Conservation (phyloP, 2,888 invertebrate genomes). For the Lysandra coridon region DNA sequence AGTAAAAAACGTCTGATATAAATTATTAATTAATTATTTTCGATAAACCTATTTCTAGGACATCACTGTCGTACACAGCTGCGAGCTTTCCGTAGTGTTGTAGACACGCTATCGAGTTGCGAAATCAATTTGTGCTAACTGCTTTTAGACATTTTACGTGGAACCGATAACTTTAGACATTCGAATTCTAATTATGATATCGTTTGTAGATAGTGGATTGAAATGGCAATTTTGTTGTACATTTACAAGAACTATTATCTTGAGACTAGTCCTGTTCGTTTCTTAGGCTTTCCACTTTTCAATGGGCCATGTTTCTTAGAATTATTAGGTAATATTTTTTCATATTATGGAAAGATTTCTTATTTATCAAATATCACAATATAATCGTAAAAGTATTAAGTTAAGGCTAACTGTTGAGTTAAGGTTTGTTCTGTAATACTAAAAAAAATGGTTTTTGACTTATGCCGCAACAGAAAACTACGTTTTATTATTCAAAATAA, state of each 20-base stretch:
- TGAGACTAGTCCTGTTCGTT: neutral
- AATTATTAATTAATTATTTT: neutral
- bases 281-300: too few relatives aligned
- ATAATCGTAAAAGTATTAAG: too few relatives aligned
- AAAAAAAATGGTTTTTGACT: too few relatives aligned
- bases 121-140: conserved; percentile 29
- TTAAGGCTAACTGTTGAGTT: too few relatives aligned
- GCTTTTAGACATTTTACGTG: conserved; percentile 25
- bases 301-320: too few relatives aligned
- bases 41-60: neutral
- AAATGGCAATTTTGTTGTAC: conserved; percentile 6
- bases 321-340: too few relatives aligned
- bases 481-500: too few relatives aligned
- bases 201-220: conserved; percentile 5
- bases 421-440: too few relatives aligned
- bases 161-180: conserved; percentile 26
- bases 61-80: conserved; percentile 21
- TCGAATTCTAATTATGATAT: conserved; percentile 29
- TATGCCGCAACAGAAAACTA: too few relatives aligned
- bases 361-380: too few relatives aligned
- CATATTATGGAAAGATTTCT: too few relatives aligned
- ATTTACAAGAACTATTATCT: neutral
- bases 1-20: too few relatives aligned
- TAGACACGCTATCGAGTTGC: conserved; percentile 23
- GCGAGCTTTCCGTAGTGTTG: conserved; percentile 24